Conservation (phyloP, 2,888 invertebrate species). For the Adineta ricciae region DNA sequence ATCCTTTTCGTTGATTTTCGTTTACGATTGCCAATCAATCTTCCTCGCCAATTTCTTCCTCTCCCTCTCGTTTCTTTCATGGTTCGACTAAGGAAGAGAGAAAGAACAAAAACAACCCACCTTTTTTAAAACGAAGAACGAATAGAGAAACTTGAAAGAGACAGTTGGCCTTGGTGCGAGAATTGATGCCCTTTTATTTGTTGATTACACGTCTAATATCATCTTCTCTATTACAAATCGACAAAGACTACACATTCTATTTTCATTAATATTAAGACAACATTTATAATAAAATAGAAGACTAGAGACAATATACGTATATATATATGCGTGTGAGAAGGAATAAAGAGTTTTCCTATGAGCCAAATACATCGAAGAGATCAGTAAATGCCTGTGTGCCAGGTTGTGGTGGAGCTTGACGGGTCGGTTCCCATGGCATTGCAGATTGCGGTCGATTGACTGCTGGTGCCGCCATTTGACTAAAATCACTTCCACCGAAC, state of each 20-base stretch:
- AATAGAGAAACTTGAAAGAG: neutral
- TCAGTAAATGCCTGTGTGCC: slow-evolving; percentile 24
- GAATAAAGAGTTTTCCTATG: neutral
- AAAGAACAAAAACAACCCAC: neutral
- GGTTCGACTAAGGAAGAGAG: neutral
- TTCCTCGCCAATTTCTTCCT: neutral
- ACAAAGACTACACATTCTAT: neutral
- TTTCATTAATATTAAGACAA: neutral
- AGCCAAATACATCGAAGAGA: slow-evolving; percentile 28
- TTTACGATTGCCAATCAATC: neutral
- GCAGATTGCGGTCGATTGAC: slow-evolving; percentile 32
- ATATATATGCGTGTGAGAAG: neutral
- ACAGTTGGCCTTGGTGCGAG: neutral
- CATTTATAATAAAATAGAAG: neutral
- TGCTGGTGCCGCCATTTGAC: neutral
- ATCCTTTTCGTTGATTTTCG: neutral
- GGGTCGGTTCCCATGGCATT: neutral
- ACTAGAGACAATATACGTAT: neutral
- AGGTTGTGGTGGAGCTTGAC: neutral
- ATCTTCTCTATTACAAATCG: neutral
- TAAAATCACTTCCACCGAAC: slow-evolving; percentile 24
- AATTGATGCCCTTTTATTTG: neutral
- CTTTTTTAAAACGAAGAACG: neutral
- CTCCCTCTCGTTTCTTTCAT: neutral
- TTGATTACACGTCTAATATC: neutral